These are phyloP conservation scores for Scaptomyza caliginosa DNA, from an alignment of 2,888 invertebrate species.

Conservation along the genomic window DNA sequence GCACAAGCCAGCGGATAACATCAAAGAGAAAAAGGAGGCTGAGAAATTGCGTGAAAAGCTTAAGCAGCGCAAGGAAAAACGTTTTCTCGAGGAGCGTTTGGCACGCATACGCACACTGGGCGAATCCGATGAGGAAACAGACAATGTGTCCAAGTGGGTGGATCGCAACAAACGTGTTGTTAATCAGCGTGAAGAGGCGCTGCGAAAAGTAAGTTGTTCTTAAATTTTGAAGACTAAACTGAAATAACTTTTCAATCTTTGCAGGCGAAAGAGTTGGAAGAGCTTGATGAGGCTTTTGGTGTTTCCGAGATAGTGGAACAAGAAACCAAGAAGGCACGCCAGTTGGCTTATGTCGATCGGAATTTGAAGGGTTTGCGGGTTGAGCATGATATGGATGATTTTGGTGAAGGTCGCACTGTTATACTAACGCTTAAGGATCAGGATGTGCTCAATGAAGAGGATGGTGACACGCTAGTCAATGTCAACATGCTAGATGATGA, in stretches of 20 bases:
- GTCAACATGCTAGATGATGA: slow-evolving; percentile 95
- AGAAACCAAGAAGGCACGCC: slow-evolving; percentile 87
- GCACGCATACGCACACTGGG: slow-evolving; percentile 90
- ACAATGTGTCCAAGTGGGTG: slow-evolving; percentile 92
- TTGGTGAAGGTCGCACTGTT: slow-evolving; percentile 91
- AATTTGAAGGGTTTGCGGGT: slow-evolving; percentile 93
- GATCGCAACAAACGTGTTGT: slow-evolving; percentile 90
- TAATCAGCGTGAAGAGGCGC: slow-evolving; percentile 92
- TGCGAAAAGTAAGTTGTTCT: slow-evolving; percentile 85
- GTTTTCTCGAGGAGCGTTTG: slow-evolving; percentile 87
- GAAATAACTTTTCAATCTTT: slow-evolving; percentile 29
- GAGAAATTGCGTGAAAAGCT: slow-evolving; percentile 93
- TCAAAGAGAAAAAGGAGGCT: slow-evolving; percentile 89
- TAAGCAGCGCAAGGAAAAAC: slow-evolving; percentile 90
- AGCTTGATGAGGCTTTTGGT: slow-evolving; percentile 97
- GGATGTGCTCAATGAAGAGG: slow-evolving; percentile 93
- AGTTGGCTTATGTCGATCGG: slow-evolving; percentile 87
- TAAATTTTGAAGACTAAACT: neutral
- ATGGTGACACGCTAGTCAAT: slow-evolving; percentile 95
- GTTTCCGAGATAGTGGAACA: slow-evolving; percentile 93
- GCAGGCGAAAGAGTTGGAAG: slow-evolving; percentile 96
- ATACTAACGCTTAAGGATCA: slow-evolving; percentile 97
- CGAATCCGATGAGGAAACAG: slow-evolving; percentile 90
- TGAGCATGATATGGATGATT: slow-evolving; percentile 90
- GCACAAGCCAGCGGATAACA: slow-evolving; percentile 92